Conservation (phyloP, 1,140 invertebrate genomes). For the Drepana arcuata region DNA sequence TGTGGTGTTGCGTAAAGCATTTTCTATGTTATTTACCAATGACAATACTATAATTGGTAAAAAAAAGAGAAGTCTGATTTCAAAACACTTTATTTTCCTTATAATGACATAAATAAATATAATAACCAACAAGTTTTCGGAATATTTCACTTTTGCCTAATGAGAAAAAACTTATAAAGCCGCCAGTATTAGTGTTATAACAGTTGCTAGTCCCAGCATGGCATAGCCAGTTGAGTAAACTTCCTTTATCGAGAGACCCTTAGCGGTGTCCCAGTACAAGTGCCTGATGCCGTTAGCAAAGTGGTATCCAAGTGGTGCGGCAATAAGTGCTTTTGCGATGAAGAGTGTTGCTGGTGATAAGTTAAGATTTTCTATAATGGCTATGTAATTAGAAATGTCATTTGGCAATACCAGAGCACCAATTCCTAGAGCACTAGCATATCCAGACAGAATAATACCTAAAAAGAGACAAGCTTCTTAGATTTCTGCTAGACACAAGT, state of each 20-base stretch:
- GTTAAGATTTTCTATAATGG: conserved; percentile 72
- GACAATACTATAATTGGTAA: conserved; percentile 1
- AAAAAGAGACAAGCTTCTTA: no score
- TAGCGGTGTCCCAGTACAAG: conserved; percentile 80
- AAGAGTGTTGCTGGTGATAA: conserved; percentile 69
- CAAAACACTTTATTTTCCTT: conserved; percentile 18
- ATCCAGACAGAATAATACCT: conserved; percentile 71
- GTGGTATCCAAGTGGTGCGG: conserved; percentile 78
- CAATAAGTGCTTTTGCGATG: conserved; percentile 71
- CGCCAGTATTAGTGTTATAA: conserved; percentile 49
- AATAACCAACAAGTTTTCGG: conserved; percentile 28
- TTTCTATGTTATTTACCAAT: conserved; percentile 2
- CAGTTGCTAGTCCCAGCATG: conserved; percentile 66
- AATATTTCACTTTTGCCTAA: conserved; percentile 15
- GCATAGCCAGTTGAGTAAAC: conserved; percentile 80
- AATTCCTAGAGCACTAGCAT: conserved; percentile 69
- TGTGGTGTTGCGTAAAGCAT: conserved; percentile 33
- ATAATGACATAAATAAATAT: conserved; percentile 36
- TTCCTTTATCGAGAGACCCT: conserved; percentile 79
- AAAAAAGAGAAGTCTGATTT: conserved; percentile 12
- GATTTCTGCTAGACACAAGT: no score
- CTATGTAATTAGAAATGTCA: conserved; percentile 72
- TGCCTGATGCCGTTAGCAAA: conserved; percentile 81
- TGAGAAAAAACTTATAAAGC: conserved; percentile 42
- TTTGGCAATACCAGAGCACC: conserved; percentile 70